These are phyloP conservation scores for Acanthurus tractus DNA, from an alignment of 2,797 vertebrate genomes.

Conservation along the genomic window DNA sequence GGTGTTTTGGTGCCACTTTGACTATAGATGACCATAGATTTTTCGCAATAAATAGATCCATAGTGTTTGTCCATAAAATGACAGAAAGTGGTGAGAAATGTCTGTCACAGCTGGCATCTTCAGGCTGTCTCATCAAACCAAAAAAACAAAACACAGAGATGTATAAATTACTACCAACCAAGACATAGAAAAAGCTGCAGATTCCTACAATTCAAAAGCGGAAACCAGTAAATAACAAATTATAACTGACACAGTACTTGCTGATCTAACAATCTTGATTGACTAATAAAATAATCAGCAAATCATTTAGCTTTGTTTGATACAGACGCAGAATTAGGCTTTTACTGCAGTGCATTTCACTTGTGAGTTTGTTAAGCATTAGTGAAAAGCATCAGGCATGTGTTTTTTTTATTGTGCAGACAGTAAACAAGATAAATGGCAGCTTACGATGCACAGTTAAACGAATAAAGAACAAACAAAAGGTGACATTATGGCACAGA, in stretches of 20 bases:
- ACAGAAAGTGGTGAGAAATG: background rate
- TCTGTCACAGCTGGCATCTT: background rate
- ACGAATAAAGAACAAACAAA: constrained; percentile 1
- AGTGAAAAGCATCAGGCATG: background rate
- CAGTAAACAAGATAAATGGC: background rate
- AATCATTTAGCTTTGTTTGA: background rate
- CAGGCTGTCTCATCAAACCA: background rate
- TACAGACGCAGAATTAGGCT: background rate
- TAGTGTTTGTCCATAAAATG: background rate
- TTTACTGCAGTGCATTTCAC: background rate
- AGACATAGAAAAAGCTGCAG: background rate
- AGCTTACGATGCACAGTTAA: background rate
- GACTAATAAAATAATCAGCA: background rate
- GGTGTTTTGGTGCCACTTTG: too few relatives aligned
- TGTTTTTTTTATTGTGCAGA: background rate
- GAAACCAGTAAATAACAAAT: too few relatives aligned
- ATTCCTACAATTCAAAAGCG: background rate
- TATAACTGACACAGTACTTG: too few relatives aligned
- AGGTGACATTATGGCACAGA: background rate
- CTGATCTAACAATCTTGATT: background rate
- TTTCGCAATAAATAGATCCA: background rate
- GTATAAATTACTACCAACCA: background rate
- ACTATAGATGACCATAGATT: background rate
- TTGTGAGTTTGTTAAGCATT: background rate
- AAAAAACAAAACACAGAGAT: background rate